Percentiles rank a stretch among this genome's conserved stretches.
Evolutionary conservation across 2,113 vertebrate species (phyloP).

Genomic region (Lepisosteus osseus): DNA sequence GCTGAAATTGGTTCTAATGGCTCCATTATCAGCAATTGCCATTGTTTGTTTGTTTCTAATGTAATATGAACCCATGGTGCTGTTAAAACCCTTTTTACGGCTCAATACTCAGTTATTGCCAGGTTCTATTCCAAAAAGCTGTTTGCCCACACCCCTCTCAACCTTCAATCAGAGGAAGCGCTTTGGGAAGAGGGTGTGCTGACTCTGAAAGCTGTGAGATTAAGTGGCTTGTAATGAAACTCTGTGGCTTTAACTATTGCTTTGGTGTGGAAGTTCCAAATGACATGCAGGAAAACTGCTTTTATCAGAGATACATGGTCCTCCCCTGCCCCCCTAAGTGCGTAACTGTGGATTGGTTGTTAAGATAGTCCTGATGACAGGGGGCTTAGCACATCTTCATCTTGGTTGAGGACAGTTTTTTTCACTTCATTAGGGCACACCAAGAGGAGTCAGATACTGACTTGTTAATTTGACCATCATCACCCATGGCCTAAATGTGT

Average conservation of each 20-base stretch:
- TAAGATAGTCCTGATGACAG: no score
- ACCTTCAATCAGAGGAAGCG: constrained; percentile 5
- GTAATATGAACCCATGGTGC: constrained; percentile 18
- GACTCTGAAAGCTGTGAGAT: constrained; percentile 26
- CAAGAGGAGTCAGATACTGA: no score
- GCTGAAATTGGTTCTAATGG: constrained; percentile 29
- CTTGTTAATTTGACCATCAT: no score
- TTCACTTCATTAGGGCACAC: no score
- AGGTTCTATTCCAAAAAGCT: constrained; percentile 7
- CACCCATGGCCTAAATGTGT: no score
- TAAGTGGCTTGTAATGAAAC: constrained; percentile 26
- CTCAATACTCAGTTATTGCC: constrained; percentile 22
- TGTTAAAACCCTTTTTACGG: constrained; percentile 17
- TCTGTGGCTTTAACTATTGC: constrained; percentile 12
- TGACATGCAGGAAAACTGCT: not conserved
- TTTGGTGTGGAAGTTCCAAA: constrained; percentile 1
- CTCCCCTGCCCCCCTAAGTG: no score
- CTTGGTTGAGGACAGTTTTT: no score
- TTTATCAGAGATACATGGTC: no score
- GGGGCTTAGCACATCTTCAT: no score
- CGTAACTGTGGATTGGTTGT: no score
- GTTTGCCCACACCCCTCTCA: constrained; percentile 9
- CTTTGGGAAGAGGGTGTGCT: not conserved
- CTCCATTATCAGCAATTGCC: constrained; percentile 28
- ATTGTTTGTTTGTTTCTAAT: constrained; percentile 30